Percentiles rank a stretch among this genome's conserved stretches.
These are phyloP conservation scores for Salvator merianae DNA, from an alignment of 2,113 vertebrate species.

Conservation along the genomic window DNA sequence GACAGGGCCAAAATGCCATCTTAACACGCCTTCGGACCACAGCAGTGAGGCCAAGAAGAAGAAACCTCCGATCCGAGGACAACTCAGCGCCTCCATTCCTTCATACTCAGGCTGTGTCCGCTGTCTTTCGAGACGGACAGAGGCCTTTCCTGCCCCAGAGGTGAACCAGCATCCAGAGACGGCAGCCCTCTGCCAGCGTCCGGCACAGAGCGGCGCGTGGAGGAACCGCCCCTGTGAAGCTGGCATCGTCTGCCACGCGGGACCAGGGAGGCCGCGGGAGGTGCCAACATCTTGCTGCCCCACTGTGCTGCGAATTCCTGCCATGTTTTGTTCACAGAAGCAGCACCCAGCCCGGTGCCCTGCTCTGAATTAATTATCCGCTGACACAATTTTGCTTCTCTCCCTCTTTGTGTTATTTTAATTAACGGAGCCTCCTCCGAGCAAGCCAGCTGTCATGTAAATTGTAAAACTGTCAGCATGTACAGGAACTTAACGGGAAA, in stretches of 20 bases:
- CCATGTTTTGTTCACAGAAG: slow-evolving; percentile 59
- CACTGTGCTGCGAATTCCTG: slow-evolving; percentile 58
- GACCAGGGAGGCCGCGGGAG: slow-evolving; percentile 1
- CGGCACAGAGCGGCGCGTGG: too few relatives aligned
- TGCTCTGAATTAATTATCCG: slow-evolving; percentile 76
- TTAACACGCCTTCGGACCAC: too few relatives aligned
- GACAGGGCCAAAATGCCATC: too few relatives aligned
- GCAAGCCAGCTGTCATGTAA: slow-evolving; percentile 79
- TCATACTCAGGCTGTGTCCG: too few relatives aligned
- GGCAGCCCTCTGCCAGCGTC: neutral
- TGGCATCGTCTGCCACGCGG: neutral
- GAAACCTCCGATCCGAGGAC: too few relatives aligned
- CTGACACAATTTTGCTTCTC: slow-evolving; percentile 68
- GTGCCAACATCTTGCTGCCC: slow-evolving; percentile 22
- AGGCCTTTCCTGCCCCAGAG: neutral
- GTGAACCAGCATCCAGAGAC: too few relatives aligned
- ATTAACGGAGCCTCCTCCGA: slow-evolving; percentile 81
- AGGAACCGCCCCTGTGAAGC: neutral
- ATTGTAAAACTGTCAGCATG: slow-evolving; percentile 77
- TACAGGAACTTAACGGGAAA: slow-evolving; percentile 71
- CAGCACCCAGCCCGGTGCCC: slow-evolving; percentile 56
- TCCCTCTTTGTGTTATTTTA: slow-evolving; percentile 79
- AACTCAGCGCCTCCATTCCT: too few relatives aligned
- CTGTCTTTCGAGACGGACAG: neutral
- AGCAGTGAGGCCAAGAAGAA: too few relatives aligned